phyloP scores from a whole-genome alignment of 2,113 vertebrate species.

The Microcebus jonahi region DNA sequence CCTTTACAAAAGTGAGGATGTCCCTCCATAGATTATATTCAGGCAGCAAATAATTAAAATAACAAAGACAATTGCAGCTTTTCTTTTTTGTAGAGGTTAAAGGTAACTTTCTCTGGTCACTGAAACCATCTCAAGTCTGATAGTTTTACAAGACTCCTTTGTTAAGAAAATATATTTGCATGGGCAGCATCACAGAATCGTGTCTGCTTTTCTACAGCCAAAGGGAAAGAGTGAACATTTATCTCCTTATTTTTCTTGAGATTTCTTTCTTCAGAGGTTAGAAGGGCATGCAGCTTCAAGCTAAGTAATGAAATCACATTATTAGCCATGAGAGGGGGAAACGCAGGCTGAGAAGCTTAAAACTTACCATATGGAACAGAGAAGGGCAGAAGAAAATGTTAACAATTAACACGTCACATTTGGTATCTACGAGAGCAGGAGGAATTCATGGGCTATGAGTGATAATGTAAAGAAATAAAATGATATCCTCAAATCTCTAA shows the following conservation, averaged over 20 bases:
- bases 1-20: not conserved
- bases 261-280: slow-evolving; percentile 47
- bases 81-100: not conserved
- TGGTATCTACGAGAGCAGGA: not conserved
- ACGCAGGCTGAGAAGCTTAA: not conserved
- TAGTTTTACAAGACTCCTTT: not conserved
- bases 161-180: not conserved
- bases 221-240: not conserved
- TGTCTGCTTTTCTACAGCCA: not conserved
- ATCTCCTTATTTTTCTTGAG: not conserved
- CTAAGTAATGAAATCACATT: not conserved
- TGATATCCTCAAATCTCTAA: not conserved
- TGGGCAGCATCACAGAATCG: not conserved
- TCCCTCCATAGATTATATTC: not conserved
- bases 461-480: not conserved
- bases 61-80: not conserved
- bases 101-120: not conserved
- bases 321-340: not conserved
- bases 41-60: slow-evolving; percentile 20
- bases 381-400: not conserved
- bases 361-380: not conserved
- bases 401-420: not conserved
- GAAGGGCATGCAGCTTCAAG: not conserved
- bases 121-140: not conserved
- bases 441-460: not conserved